A percentile compares a stretch with the other conserved stretches of the same genome.
phyloP scores from a whole-genome alignment of 2,113 vertebrate species.

The Malurus alboscapulatus region DNA sequence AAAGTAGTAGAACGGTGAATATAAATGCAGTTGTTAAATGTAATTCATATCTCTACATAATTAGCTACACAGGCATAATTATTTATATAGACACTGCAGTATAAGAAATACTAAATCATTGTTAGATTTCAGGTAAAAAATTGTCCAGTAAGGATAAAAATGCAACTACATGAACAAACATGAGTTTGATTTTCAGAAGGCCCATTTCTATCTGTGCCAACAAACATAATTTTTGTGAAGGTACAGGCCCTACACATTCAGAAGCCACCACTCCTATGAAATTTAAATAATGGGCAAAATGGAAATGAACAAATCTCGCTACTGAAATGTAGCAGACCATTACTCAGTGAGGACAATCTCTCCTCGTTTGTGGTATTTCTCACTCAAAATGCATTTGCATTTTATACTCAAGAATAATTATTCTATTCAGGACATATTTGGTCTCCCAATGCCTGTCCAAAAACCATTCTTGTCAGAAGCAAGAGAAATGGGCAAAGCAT shows the following conservation, averaged over 20 bases:
- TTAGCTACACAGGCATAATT: not conserved
- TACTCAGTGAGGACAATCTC: not conserved
- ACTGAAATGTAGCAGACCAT: not conserved
- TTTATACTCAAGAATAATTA: not conserved
- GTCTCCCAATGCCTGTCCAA: not conserved
- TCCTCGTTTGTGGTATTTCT: not conserved
- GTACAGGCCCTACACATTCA: rapidly evolving
- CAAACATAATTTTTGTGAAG: not conserved
- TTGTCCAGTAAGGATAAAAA: not conserved
- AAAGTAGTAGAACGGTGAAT: not conserved
- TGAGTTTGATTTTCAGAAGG: not conserved
- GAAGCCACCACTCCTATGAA: not conserved
- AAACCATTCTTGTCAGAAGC: not conserved
- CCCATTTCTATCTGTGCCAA: not conserved
- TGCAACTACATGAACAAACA: not conserved
- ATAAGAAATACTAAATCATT: not conserved
- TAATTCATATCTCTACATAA: not conserved
- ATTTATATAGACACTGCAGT: not conserved
- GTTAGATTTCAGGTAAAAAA: not conserved
- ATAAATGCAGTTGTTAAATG: not conserved
- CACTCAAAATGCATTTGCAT: not conserved
- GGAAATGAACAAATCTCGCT: not conserved
- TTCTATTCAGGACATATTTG: not conserved
- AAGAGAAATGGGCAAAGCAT: not conserved
- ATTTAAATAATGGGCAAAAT: not conserved